A percentile compares a stretch with the other conserved stretches of the same genome.
Conservation (phyloP, 1,140 invertebrate genomes). For the Watersipora subatra region DNA sequence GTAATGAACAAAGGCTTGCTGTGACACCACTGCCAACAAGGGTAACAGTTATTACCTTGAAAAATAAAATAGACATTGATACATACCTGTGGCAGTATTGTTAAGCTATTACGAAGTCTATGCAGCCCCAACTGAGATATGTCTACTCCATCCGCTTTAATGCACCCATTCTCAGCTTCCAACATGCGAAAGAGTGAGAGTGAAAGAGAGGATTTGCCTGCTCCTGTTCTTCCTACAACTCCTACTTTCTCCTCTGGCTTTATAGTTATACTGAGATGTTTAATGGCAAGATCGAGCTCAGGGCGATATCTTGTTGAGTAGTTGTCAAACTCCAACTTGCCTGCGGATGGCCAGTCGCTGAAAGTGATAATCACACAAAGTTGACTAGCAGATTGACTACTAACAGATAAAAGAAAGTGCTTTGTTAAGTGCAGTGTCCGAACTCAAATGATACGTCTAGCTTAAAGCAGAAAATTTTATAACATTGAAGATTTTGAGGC, state of each 20-base stretch:
- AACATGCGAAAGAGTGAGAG: conserved; percentile 46
- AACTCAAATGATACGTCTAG: no score
- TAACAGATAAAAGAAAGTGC: no score
- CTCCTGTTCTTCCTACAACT: conserved; percentile 48
- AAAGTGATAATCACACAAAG: conserved; percentile 14
- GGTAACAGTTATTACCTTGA: no score
- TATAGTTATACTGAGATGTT: conserved; percentile 23
- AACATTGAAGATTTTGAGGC: no score
- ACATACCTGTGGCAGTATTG: conserved; percentile 73
- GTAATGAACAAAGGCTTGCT: no score
- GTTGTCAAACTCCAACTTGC: conserved; percentile 58
- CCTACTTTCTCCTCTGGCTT: conserved; percentile 45
- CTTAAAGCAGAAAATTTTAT: no score
- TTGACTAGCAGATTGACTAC: conserved; percentile 3
- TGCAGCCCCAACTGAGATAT: conserved; percentile 40
- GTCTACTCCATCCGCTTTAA: conserved; percentile 76
- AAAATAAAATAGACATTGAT: no score
- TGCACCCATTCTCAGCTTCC: conserved; percentile 56
- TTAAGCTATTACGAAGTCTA: conserved; percentile 54
- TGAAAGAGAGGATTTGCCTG: conserved; percentile 46
- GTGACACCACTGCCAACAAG: no score
- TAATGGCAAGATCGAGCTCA: conserved; percentile 25
- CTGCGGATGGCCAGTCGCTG: conserved; percentile 56
- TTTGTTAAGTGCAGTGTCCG: no score
- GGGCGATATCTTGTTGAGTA: conserved; percentile 41